phyloP scores from a whole-genome alignment of 2,113 vertebrate species.

The Galemys pyrenaicus region DNA sequence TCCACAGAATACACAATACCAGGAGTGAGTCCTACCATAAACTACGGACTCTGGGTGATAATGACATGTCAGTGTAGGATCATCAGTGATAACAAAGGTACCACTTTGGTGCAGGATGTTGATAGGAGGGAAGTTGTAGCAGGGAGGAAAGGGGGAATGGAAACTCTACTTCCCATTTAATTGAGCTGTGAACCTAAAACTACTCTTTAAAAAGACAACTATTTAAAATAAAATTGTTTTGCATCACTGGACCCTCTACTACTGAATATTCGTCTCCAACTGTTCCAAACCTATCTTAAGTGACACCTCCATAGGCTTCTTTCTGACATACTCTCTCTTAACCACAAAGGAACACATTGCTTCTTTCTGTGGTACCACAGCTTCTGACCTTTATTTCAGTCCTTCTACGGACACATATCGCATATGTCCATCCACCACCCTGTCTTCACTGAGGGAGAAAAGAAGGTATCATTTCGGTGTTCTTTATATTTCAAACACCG shows the following conservation, averaged over 20 bases:
- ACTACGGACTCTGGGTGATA: not conserved
- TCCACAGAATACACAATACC: not conserved
- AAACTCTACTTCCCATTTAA: not conserved
- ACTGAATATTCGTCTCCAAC: not conserved
- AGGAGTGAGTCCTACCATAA: not conserved
- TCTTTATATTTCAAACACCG: conserved; percentile 11
- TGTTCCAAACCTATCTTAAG: not conserved
- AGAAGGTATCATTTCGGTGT: not conserved
- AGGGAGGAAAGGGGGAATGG: not conserved
- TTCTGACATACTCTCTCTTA: not conserved
- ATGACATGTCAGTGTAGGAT: not conserved
- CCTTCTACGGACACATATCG: not conserved
- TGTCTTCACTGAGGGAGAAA: not conserved
- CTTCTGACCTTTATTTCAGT: not conserved
- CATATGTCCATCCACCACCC: not conserved
- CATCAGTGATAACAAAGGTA: conserved; percentile 16
- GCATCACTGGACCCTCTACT: not conserved
- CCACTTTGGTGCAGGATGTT: not conserved
- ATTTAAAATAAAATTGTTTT: not conserved
- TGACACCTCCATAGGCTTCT: not conserved
- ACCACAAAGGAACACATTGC: not conserved
- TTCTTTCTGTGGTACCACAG: not conserved
- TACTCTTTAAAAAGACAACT: not conserved
- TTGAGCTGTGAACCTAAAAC: not conserved
- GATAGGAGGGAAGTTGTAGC: not conserved